Percentiles rank a stretch among this genome's conserved stretches.
Conservation (phyloP, 2,113 vertebrate species). For the Sceloporus tristichus region DNA sequence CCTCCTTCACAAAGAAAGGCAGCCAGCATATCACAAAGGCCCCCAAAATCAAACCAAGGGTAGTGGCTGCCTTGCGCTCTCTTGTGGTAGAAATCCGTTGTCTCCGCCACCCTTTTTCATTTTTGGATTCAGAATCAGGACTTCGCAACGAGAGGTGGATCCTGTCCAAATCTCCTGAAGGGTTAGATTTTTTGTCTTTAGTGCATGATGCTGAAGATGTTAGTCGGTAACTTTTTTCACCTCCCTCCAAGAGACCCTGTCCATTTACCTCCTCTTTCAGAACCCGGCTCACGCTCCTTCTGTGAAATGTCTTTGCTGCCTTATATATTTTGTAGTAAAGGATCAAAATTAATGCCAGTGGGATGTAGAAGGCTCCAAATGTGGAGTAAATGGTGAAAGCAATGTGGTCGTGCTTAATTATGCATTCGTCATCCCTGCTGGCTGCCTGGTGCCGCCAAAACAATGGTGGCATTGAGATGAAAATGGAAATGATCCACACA, state of each 20-base stretch:
- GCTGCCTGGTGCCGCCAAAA: constrained; percentile 90
- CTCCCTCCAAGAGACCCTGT: constrained; percentile 84
- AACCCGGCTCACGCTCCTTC: constrained; percentile 87
- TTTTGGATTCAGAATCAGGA: constrained; percentile 80
- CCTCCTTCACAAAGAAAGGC: constrained; percentile 98
- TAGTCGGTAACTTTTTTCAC: constrained; percentile 83
- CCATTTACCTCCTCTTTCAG: constrained; percentile 89
- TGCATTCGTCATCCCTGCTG: constrained; percentile 87
- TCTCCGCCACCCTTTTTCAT: constrained; percentile 86
- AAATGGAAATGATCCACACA: constrained; percentile 93
- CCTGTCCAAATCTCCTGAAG: constrained; percentile 88
- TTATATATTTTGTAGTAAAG: constrained; percentile 99
- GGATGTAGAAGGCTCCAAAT: constrained; percentile 97
- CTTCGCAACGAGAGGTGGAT: constrained; percentile 77
- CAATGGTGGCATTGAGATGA: constrained; percentile 94
- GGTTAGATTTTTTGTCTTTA: constrained; percentile 91
- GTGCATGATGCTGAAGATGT: constrained; percentile 79
- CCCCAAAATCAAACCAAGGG: constrained; percentile 93
- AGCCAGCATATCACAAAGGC: constrained; percentile 98
- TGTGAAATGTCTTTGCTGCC: constrained; percentile 94
- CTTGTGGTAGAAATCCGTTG: constrained; percentile 92
- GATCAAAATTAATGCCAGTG: constrained; percentile 92
- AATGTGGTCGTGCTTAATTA: constrained; percentile 94
- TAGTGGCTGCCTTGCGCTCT: constrained; percentile 94
- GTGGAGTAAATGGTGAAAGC: constrained; percentile 94